Evolutionary conservation across 2,888 invertebrate genomes (phyloP).

Genomic region (Trilocha varians): DNA sequence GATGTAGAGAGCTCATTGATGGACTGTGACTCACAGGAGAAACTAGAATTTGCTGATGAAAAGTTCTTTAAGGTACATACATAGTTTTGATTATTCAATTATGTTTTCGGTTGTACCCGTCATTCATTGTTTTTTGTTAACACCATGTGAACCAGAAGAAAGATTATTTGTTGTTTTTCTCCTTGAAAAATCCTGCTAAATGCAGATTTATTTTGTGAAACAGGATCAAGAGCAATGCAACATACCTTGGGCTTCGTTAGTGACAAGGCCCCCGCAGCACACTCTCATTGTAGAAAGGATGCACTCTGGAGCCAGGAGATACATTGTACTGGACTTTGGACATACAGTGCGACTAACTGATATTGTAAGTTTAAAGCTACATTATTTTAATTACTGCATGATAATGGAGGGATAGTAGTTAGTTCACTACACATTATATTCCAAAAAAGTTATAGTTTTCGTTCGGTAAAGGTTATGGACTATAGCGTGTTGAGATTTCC

Average conservation of each 20-base stretch:
- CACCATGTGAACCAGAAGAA: too few species aligned
- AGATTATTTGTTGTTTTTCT: not conserved
- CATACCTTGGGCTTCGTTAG: slow-evolving; percentile 83
- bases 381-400: too few species aligned
- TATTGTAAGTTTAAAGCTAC: slow-evolving; percentile 72
- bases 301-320: slow-evolving; percentile 94
- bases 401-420: too few species aligned
- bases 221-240: slow-evolving; percentile 57
- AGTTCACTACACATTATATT: too few species aligned
- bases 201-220: too few species aligned
- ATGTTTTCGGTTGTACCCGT: not conserved
- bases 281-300: slow-evolving; percentile 92
- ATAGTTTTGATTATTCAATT: not conserved
- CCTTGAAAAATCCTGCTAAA: too few species aligned
- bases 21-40: slow-evolving; percentile 66
- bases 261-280: slow-evolving; percentile 87
- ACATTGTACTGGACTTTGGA: slow-evolving; percentile 93
- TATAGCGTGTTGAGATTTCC: too few species aligned
- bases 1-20: slow-evolving; percentile 58
- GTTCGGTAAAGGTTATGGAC: too few species aligned
- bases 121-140: too few species aligned
- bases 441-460: too few species aligned
- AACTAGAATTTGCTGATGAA: slow-evolving; percentile 50
- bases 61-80: slow-evolving; percentile 51
- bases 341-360: slow-evolving; percentile 90